Percentiles rank a stretch among this genome's conserved stretches.
Conservation (phyloP, 2,888 invertebrate species). For the Aphrophora alni region DNA sequence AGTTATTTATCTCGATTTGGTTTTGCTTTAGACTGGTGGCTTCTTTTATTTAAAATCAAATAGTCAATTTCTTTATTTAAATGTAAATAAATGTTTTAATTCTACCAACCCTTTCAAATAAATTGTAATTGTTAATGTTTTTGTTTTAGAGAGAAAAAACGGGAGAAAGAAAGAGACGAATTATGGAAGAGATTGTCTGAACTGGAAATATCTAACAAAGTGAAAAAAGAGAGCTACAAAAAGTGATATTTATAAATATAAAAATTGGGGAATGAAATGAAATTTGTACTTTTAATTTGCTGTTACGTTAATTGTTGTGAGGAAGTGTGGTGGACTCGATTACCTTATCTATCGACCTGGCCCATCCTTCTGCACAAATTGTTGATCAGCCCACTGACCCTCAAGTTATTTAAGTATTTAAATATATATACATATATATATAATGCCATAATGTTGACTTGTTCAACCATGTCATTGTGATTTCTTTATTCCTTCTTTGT, state of each 20-base stretch:
- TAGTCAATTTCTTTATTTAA: no score
- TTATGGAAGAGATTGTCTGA: constrained; percentile 95
- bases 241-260: constrained; percentile 9
- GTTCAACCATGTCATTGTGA: constrained; percentile 3
- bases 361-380: not conserved
- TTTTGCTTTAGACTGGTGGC: no score
- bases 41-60: no score
- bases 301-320: constrained; percentile 1
- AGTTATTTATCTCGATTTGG: no score
- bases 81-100: no score
- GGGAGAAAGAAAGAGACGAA: constrained; percentile 96
- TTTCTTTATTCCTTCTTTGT: not conserved
- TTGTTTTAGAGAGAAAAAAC: constrained; percentile 83
- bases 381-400: not conserved
- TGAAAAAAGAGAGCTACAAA: constrained; percentile 40
- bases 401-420: constrained; percentile 21
- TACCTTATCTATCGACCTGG: not conserved
- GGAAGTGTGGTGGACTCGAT: not conserved
- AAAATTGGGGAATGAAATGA: constrained; percentile 4
- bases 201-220: constrained; percentile 71
- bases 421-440: constrained; percentile 33
- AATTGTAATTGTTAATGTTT: not conserved
- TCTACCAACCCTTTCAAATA: no score
- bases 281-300: constrained; percentile 4
- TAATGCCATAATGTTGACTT: constrained; percentile 37